A percentile compares a stretch with the other conserved stretches of the same genome.
Conservation (phyloP, 1,140 invertebrate species). For the Drosophila truncata region DNA sequence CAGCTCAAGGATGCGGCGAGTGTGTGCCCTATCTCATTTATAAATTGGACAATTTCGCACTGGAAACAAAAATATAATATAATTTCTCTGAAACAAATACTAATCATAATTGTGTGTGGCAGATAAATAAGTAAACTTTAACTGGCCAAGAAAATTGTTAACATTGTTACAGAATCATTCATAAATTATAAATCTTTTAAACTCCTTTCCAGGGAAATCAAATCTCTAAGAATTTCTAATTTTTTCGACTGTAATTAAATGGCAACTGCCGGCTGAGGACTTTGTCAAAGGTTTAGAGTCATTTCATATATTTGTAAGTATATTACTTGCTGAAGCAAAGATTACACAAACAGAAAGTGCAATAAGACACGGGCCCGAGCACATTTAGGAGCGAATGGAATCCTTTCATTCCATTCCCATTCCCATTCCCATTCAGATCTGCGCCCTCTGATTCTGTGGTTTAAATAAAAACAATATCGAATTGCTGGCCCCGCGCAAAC, state of each 20-base stretch:
- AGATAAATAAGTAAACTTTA: not conserved
- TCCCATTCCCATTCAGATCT: slow-evolving; percentile 11
- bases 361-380: slow-evolving; percentile 14
- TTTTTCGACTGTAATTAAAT: slow-evolving; percentile 33
- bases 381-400: slow-evolving; percentile 5
- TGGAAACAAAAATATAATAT: too few species aligned
- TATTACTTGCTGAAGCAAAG: slow-evolving; percentile 23
- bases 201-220: not conserved
- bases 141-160: not conserved
- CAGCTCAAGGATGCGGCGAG: slow-evolving; percentile 25
- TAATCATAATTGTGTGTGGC: too few species aligned
- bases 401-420: slow-evolving; percentile 12
- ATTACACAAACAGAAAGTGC: slow-evolving; percentile 21
- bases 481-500: slow-evolving; percentile 6
- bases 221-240: not conserved
- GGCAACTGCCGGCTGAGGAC: slow-evolving; percentile 1
- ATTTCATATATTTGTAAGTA: slow-evolving; percentile 37
- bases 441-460: slow-evolving; percentile 36
- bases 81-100: too few species aligned
- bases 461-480: slow-evolving; percentile 58
- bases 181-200: too few species aligned
- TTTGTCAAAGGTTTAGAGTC: slow-evolving; percentile 17
- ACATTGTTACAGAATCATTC: too few species aligned
- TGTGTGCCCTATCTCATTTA: slow-evolving; percentile 63
- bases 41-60: slow-evolving; percentile 29